Evolutionary conservation across 1,140 invertebrate species (phyloP).

Genomic region (Diachasma alloeum): DNA sequence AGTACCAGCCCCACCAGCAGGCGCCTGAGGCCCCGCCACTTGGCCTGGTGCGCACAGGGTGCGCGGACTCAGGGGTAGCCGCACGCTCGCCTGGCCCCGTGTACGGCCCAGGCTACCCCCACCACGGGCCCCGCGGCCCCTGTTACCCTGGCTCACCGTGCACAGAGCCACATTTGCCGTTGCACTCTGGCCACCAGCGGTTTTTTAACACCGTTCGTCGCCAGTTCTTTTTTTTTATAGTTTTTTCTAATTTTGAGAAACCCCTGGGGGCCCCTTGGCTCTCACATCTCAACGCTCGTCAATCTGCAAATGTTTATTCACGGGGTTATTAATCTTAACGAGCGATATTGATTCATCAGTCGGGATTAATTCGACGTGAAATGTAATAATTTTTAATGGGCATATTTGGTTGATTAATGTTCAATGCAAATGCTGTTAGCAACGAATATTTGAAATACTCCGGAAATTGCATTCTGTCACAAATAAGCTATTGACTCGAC

Average conservation of each 20-base stretch:
- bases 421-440: not conserved
- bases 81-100: slow-evolving; percentile 38
- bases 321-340: no score
- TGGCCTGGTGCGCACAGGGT: slow-evolving; percentile 48
- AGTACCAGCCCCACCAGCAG: slow-evolving; percentile 22
- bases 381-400: not conserved
- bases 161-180: slow-evolving; percentile 62
- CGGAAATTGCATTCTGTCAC: not conserved
- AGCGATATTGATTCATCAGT: no score
- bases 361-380: no score
- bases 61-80: slow-evolving; percentile 49
- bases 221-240: not conserved
- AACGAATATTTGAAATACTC: not conserved
- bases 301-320: not conserved
- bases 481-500: not conserved
- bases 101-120: slow-evolving; percentile 30
- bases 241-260: not conserved
- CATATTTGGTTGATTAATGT: not conserved
- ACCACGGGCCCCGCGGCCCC: slow-evolving; percentile 50
- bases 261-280: not conserved
- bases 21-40: slow-evolving; percentile 35
- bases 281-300: slow-evolving; percentile 22
- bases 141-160: slow-evolving; percentile 56
- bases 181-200: slow-evolving; percentile 35
- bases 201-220: slow-evolving; percentile 22